Percentiles rank a stretch among this genome's conserved stretches.
Conservation (phyloP, 2,797 vertebrate species). For the Moxostoma hubbsi region DNA sequence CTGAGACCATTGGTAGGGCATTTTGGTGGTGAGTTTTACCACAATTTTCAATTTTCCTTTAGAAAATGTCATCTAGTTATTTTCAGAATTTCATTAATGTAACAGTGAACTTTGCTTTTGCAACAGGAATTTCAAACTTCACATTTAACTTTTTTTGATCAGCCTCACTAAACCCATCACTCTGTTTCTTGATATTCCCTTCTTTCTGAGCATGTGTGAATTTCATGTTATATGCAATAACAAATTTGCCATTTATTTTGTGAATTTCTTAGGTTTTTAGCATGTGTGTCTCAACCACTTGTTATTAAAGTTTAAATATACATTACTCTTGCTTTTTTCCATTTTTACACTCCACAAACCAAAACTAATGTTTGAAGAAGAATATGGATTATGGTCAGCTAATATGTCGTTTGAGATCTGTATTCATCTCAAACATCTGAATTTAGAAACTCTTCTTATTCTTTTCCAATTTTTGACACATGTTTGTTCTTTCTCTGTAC, state of each 20-base stretch:
- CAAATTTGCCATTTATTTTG: not conserved
- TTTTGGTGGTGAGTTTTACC: no score
- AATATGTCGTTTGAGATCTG: not conserved
- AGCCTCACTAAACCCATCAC: not conserved
- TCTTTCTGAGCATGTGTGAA: not conserved
- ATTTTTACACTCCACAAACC: not conserved
- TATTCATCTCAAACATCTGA: not conserved
- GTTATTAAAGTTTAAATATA: not conserved
- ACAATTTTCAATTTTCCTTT: no score
- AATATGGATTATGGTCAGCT: not conserved
- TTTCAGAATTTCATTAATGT: no score
- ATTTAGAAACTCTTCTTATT: not conserved
- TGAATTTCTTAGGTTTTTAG: constrained; percentile 1
- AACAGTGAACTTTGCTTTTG: no score
- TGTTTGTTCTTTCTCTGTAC: not conserved
- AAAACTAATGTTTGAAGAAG: not conserved
- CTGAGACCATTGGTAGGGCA: no score
- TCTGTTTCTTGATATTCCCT: not conserved
- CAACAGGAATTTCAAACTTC: no score
- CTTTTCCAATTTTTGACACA: not conserved
- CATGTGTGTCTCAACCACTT: not conserved
- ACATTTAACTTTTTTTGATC: no score
- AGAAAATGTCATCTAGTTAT: no score
- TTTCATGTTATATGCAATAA: not conserved
- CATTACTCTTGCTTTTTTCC: not conserved